Evolutionary conservation across 2,888 invertebrate genomes (phyloP), one percentile per base, ranked within the genome.

Genomic region (Plagodis dolabraria): DNA sequence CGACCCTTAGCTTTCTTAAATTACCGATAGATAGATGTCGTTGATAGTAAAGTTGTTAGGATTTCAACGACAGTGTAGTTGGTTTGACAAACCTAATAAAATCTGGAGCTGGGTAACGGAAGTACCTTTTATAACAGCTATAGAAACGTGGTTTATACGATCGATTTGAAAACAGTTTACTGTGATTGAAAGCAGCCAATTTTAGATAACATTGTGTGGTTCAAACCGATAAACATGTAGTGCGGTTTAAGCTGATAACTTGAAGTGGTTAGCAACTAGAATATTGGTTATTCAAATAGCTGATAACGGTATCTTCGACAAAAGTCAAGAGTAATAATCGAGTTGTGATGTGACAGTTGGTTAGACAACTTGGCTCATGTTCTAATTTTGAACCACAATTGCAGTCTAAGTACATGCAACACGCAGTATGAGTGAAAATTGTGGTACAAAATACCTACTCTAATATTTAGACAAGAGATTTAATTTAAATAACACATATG

Each of bases 161-260:
- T 47, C 46, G 22, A 22, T 22, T 22, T 34, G 5, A 40, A 45
- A 46, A 36, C 36, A 7, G 22, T 34, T 35, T 47, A 51, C 40
- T 44, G 51, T 56, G 47, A 59, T 54, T 54, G 36, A 61, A 66
- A 59, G 46, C 33, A 36, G 35, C 51, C 44, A 61, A 63, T 65
- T 55, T 58, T 34, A 60, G 67, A 67, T 67, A 67, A 56, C 62
- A 58, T 57, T 64, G 61, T 57, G 33, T 34, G 35, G 42, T 38
- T 34, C 35, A 12, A 44, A 22, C 40, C 7, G 57, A 58, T 55
- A 50, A 47, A 22, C 36, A 50, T 45, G 12, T 5, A 42, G 42
- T 42, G n/a, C 42, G n/a, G 42, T n/a, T 10, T 42, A n/a, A 54
- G 47, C 49, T 64, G 64, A 67, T 67, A 67, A 54, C 50, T 42